phyloP scores from a whole-genome alignment of 2,888 invertebrate species.

The Stomorhina lunata region DNA sequence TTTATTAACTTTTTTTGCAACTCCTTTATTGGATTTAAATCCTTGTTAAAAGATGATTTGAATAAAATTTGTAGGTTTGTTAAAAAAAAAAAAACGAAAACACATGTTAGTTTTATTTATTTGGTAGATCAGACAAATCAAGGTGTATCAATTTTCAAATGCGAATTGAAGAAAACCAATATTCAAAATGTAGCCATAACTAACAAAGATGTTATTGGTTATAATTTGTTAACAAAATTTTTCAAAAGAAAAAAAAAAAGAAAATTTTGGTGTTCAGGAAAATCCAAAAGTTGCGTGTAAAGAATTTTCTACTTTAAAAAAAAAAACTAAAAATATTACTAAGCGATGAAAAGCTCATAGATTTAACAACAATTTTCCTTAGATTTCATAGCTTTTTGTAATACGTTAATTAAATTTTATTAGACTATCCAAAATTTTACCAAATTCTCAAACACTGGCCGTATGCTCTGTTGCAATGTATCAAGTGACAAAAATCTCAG shows the following conservation, averaged over 20 bases:
- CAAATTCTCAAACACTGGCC: not conserved
- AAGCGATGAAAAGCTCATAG: not conserved
- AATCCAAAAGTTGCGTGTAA: not conserved
- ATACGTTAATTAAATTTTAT: constrained; percentile 53
- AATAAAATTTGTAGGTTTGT: constrained; percentile 38
- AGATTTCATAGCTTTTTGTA: not conserved
- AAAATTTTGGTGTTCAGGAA: not conserved
- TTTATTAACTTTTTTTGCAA: not conserved
- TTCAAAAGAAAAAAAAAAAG: not conserved
- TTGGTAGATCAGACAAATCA: not conserved
- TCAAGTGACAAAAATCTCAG: constrained; percentile 67
- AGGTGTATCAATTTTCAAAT: constrained; percentile 29
- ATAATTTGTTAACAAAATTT: not conserved
- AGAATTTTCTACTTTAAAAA: not conserved
- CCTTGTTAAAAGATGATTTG: constrained; percentile 30
- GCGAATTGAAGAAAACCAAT: not conserved
- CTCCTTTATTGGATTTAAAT: constrained; percentile 6
- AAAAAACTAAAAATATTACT: not conserved
- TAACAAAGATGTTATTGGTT: constrained; percentile 27
- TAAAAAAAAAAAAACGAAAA: constrained; percentile 21
- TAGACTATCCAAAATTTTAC: not conserved
- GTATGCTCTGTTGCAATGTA: constrained; percentile 8
- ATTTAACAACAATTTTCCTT: not conserved
- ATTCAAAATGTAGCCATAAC: constrained; percentile 15
- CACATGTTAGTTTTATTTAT: constrained; percentile 17